Evolutionary conservation across 2,797 vertebrate species (phyloP).

Genomic region (Pagetopsis macropterus): DNA sequence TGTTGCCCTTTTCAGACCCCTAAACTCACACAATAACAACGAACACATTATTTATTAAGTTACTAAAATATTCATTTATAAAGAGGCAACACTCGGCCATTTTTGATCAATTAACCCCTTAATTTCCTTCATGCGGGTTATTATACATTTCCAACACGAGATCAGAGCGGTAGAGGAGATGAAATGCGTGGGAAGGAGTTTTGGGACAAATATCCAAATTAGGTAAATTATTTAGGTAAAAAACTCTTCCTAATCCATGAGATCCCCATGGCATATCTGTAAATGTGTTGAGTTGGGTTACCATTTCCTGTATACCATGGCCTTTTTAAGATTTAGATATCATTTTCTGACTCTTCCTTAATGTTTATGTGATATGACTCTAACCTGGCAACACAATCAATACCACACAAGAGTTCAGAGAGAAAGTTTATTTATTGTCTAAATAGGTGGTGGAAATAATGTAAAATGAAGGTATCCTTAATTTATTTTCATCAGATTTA

Average conservation of each 20-base stretch:
- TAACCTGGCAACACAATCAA: background rate
- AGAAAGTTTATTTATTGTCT: background rate
- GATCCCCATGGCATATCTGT: background rate
- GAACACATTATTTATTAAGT: background rate
- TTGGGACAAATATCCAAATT: background rate
- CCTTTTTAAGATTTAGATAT: too few species aligned
- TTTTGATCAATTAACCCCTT: background rate
- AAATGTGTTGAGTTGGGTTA: background rate
- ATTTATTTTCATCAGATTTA: background rate
- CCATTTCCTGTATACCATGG: background rate
- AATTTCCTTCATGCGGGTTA: background rate
- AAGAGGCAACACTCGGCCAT: background rate
- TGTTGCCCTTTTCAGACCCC: background rate
- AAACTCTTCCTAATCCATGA: background rate
- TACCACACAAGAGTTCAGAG: background rate
- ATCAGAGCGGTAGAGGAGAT: background rate
- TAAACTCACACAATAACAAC: background rate
- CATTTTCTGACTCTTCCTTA: background rate
- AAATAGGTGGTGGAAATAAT: background rate
- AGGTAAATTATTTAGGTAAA: background rate
- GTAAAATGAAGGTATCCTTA: background rate
- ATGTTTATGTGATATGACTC: background rate
- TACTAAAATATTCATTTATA: background rate
- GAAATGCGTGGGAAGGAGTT: background rate
- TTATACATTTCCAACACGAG: slow-evolving; percentile 3